Conservation (phyloP, 2,113 vertebrate species). For the Stegastes partitus region DNA sequence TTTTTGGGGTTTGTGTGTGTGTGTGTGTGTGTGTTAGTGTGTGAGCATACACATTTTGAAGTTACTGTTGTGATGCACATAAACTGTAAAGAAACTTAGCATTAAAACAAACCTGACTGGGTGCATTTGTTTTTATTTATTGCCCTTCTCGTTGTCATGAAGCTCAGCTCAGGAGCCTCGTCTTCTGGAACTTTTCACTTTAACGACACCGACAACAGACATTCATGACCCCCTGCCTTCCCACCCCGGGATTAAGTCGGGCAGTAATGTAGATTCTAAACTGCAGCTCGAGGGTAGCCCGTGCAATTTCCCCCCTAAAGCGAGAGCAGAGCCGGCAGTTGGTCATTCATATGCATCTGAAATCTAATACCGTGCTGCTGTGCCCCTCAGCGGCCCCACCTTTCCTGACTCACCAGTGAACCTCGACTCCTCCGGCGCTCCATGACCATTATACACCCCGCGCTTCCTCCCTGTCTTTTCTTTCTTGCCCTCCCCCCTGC, state of each 20-base stretch:
- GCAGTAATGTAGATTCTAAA: conserved; percentile 79
- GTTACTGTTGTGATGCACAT: background rate
- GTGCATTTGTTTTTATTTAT: too few species aligned
- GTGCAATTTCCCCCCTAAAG: conserved; percentile 79
- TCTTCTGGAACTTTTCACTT: conserved; percentile 68
- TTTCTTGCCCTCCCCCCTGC: background rate
- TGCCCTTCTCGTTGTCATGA: too few species aligned
- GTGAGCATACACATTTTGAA: conserved; percentile 17
- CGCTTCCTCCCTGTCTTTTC: conserved; percentile 27
- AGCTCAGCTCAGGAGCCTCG: conserved; percentile 8
- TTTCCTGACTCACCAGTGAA: conserved; percentile 80
- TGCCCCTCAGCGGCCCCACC: conserved; percentile 77
- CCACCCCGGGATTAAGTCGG: conserved; percentile 71
- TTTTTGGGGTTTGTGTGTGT: conserved; percentile 36
- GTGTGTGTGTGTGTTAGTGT: conserved; percentile 18
- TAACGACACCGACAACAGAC: conserved; percentile 75
- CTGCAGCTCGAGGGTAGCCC: conserved; percentile 78
- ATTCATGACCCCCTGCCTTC: conserved; percentile 73
- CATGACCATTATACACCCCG: conserved; percentile 59
- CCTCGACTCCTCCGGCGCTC: conserved; percentile 71
- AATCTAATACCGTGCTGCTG: conserved; percentile 84
- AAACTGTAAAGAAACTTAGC: conserved; percentile 23
- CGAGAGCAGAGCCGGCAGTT: conserved; percentile 79
- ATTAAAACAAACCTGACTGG: background rate
- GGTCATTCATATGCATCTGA: conserved; percentile 87